Percentiles rank a stretch among this genome's conserved stretches.
Evolutionary conservation across 2,113 vertebrate genomes (phyloP).

Genomic region (Caracal caracal): DNA sequence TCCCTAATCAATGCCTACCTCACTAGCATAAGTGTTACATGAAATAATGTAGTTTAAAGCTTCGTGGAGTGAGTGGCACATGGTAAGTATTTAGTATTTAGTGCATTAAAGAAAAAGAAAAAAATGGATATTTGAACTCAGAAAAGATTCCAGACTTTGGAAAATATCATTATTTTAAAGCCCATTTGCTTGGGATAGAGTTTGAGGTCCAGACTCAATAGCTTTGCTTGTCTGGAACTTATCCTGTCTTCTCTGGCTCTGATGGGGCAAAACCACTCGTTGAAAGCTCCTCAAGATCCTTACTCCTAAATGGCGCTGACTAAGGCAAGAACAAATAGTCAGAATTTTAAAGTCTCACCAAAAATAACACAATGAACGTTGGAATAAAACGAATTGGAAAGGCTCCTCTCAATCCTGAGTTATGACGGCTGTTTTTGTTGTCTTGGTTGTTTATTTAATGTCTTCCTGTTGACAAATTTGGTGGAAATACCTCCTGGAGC

Average conservation of each 20-base stretch:
- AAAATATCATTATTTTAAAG: not conserved
- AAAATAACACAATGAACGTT: not conserved
- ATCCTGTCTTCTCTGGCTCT: not conserved
- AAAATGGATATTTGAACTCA: not conserved
- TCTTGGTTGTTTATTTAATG: not conserved
- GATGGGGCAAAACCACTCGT: not conserved
- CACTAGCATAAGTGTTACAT: not conserved
- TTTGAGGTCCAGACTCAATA: rapidly evolving
- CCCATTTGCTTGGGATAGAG: rapidly evolving
- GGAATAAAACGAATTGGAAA: not conserved
- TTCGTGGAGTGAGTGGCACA: not conserved
- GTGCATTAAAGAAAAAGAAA: not conserved
- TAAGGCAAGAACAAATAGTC: not conserved
- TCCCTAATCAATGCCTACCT: not conserved
- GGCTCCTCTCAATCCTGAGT: not conserved
- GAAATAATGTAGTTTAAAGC: not conserved
- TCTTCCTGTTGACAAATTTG: not conserved
- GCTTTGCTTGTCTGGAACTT: not conserved
- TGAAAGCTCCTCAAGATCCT: not conserved
- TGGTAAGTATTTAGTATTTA: not conserved
- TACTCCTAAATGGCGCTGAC: not conserved
- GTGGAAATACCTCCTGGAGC: not conserved
- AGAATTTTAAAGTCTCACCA: not conserved
- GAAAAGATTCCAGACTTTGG: not conserved
- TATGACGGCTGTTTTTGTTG: not conserved